These are phyloP conservation scores for Drosophila algonquin DNA, from an alignment of 2,888 invertebrate genomes.

Conservation along the genomic window DNA sequence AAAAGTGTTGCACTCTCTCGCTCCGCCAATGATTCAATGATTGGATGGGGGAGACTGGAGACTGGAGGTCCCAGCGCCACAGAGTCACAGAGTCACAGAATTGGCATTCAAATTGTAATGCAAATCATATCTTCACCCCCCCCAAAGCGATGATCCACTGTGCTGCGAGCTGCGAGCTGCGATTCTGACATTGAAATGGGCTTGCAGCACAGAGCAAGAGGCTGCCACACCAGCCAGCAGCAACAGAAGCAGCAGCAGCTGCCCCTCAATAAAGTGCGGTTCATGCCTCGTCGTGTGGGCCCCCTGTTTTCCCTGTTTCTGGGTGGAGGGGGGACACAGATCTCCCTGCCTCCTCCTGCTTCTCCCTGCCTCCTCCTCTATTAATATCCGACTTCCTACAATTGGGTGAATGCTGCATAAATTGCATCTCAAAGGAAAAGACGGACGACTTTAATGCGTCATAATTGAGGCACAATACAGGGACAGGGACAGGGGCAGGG, in stretches of 20 bases:
- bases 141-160: slow-evolving; percentile 21
- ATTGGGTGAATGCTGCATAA: slow-evolving; percentile 58
- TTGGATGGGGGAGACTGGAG: not conserved
- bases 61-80: not conserved
- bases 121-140: not conserved
- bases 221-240: slow-evolving; percentile 11
- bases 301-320: slow-evolving; percentile 30
- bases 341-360: not conserved
- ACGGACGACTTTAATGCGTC: slow-evolving; percentile 63
- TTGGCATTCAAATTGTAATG: slow-evolving; percentile 1
- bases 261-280: slow-evolving; percentile 44
- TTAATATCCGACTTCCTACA: slow-evolving; percentile 74
- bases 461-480: slow-evolving; percentile 72
- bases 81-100: slow-evolving; percentile 2
- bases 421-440: slow-evolving; percentile 64
- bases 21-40: not conserved
- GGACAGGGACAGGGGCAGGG: slow-evolving; percentile 34
- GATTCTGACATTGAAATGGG: slow-evolving; percentile 68
- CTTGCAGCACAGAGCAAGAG: slow-evolving; percentile 32
- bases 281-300: slow-evolving; percentile 46
- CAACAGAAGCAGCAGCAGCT: slow-evolving; percentile 25
- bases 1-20: not conserved
- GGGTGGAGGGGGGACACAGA: slow-evolving; percentile 38
- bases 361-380: slow-evolving; percentile 31
- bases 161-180: slow-evolving; percentile 33